These are phyloP conservation scores for Ochotona princeps DNA, from an alignment of 2,113 vertebrate species.

Conservation along the genomic window DNA sequence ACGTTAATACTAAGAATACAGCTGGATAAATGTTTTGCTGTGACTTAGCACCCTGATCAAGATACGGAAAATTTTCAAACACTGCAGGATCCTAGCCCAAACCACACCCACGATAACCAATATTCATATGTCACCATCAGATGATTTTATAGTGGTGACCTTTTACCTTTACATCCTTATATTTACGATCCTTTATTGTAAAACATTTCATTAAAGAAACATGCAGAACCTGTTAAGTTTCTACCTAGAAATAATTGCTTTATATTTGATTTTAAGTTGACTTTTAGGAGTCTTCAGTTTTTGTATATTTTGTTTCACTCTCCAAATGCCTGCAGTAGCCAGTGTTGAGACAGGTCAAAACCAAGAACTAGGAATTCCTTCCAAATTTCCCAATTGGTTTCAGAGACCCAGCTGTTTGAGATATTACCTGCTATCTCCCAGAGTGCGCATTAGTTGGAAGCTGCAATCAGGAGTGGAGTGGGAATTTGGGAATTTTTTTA, in stretches of 20 bases:
- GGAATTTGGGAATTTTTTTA: too few species aligned
- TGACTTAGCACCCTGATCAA: neutral
- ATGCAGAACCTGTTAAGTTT: neutral
- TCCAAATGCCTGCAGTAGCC: too few species aligned
- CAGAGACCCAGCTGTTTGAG: too few species aligned
- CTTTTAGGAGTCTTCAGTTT: neutral
- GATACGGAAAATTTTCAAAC: neutral
- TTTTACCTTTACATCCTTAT: slow-evolving; percentile 4
- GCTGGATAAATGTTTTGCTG: neutral
- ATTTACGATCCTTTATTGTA: neutral
- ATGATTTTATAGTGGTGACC: neutral
- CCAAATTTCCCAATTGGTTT: too few species aligned
- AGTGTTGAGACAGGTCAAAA: too few species aligned
- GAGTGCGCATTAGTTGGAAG: too few species aligned
- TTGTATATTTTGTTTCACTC: neutral
- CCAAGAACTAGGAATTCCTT: too few species aligned
- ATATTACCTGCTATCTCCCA: too few species aligned
- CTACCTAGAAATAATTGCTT: neutral
- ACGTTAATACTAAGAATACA: neutral
- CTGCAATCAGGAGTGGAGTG: too few species aligned
- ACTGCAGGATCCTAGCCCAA: neutral
- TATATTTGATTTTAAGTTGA: neutral
- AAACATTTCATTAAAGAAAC: neutral
- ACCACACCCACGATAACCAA: neutral
- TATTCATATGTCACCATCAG: neutral